A percentile compares a stretch with the other conserved stretches of the same genome.
phyloP scores from a whole-genome alignment of 1,140 invertebrate species.

The Mycetomoellerius zeteki region DNA sequence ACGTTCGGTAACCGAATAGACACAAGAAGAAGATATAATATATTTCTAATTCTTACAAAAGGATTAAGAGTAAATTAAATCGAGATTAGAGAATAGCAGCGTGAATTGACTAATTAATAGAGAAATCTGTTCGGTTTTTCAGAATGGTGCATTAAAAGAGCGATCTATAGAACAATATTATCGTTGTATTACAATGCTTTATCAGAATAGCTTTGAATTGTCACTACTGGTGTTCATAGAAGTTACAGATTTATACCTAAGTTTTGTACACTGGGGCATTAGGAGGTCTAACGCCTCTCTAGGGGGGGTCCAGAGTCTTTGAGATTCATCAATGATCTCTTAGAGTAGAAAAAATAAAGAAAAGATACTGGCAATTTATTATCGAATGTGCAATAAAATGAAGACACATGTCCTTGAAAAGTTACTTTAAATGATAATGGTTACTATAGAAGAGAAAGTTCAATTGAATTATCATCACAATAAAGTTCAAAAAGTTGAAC shows the following conservation, averaged over 20 bases:
- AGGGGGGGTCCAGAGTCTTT: not conserved
- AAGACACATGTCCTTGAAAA: not conserved
- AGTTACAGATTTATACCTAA: slow-evolving; percentile 72
- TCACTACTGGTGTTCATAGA: too few species aligned
- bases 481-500: not conserved
- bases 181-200: too few species aligned
- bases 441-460: not conserved
- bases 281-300: not conserved
- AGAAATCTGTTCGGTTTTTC: too few species aligned
- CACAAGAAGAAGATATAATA: too few species aligned
- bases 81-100: too few species aligned
- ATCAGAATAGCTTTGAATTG: too few species aligned
- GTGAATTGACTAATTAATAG: too few species aligned
- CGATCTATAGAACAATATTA: too few species aligned
- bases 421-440: not conserved
- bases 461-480: not conserved
- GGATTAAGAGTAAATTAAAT: too few species aligned
- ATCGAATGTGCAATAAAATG: not conserved
- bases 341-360: not conserved
- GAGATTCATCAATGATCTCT: not conserved
- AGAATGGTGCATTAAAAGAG: too few species aligned
- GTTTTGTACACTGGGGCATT: not conserved
- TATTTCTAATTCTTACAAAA: too few species aligned
- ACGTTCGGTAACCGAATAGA: too few species aligned
- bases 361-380: not conserved